Evolutionary conservation across 1,140 invertebrate species (phyloP), one percentile per base, ranked within the genome.

Genomic region (Cydia fagiglandana): DNA sequence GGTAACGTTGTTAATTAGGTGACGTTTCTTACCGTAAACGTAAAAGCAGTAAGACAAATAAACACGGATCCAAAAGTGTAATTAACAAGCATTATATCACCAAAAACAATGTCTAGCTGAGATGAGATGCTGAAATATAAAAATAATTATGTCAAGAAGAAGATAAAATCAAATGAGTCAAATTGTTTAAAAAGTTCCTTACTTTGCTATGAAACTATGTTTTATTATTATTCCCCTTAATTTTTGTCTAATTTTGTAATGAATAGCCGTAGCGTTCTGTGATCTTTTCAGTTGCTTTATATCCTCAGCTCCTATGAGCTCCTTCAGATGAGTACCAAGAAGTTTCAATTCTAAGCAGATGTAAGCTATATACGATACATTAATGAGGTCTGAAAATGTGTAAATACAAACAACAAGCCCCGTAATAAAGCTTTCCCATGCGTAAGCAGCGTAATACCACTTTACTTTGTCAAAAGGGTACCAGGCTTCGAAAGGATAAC

Each of bases 401-500:
- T 82, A 88, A 1, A 90, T 77, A 64, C 76, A 82, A 53, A 91
- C 83, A 34, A 92, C 86, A 0, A 88, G 53, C 6, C 83, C 82
- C 6, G 90, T 92, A 84, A 90, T 89, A 9, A 83, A 82, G 68
- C 88, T 84, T 76, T 92, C 89, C 89, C 89, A 92, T 28, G 84
- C 64, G 50, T 91, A 91, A 3, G 77, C 85, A 20, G 76, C 41
- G n/a, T 80, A 81, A 68, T 90, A 92, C 83, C 83, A 90, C 47
- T 88, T 78, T 2, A 86, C 74, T 75, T 90, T 90, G 73, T 92
- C 84, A 66, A 92, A 91, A 34, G 90, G 90, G 76, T 92, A 92
- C 90, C 90, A 91, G 10, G 84, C 88, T 64, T 91, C 88, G 45
- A 87, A 88, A 2, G 90, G 90, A 70, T 88, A 91, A 12, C 87